phyloP scores from a whole-genome alignment of 2,888 invertebrate species.

The Plagodis dolabraria region DNA sequence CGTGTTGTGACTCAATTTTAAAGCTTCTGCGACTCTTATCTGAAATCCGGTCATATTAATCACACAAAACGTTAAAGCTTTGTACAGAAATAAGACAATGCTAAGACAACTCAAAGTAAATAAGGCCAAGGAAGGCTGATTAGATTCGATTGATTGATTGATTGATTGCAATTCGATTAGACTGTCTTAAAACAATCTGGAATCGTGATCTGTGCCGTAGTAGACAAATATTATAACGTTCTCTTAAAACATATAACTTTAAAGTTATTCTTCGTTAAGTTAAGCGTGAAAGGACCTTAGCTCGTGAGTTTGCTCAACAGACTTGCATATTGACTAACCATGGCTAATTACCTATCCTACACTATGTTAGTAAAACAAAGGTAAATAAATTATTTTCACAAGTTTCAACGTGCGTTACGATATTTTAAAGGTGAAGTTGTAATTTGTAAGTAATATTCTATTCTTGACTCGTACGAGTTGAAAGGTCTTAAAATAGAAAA shows the following conservation, averaged over 20 bases:
- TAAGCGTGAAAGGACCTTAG: constrained; percentile 36
- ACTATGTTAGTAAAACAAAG: constrained; percentile 38
- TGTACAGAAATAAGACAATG: background rate
- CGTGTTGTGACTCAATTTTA: background rate
- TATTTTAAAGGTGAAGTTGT: constrained; percentile 4
- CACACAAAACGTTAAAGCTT: background rate
- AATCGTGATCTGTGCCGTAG: constrained; percentile 10
- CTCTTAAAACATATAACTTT: background rate
- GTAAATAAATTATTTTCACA: constrained; percentile 36
- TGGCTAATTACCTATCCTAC: constrained; percentile 33
- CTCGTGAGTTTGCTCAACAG: constrained; percentile 38
- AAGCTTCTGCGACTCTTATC: background rate
- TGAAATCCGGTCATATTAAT: background rate
- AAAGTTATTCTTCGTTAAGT: constrained; percentile 4
- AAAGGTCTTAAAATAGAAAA: no score
- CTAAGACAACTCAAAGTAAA: constrained; percentile 8
- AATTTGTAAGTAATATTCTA: no score
- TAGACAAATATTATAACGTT: constrained; percentile 7
- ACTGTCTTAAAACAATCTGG: constrained; percentile 11
- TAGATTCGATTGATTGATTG: constrained; percentile 28
- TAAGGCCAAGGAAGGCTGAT: constrained; percentile 24
- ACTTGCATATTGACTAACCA: constrained; percentile 35
- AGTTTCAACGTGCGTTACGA: constrained; percentile 17
- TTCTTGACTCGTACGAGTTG: no score
- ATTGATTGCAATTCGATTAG: constrained; percentile 19